Evolutionary conservation across 2,797 vertebrate species (phyloP), one percentile per base, ranked within the genome.

Genomic region (Spinus olivaceus): DNA sequence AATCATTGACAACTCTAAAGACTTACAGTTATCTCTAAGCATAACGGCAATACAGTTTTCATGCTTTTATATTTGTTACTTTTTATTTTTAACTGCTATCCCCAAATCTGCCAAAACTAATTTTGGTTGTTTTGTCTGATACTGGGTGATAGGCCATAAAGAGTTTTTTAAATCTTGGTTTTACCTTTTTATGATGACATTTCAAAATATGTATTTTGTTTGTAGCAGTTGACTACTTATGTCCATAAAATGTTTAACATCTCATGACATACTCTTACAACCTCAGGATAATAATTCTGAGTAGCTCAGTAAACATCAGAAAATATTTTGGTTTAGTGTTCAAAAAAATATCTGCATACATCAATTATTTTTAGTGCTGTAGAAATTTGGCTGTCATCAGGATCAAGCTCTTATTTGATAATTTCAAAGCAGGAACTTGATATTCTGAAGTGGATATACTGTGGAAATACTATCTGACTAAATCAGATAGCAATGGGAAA

Each of bases 21-120:
- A 95, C 98, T 98, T 98, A 98, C 96, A 96, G 96, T 96, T 95
- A 96, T 97, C 97, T 98, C 98, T 98, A 97, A 97, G 96, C 92
- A 96, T 97, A 98, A 98, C 97, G 96, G 93, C 94, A 96, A 95
- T 97, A 97, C 97, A 96, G 91, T 98, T 97, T 98, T 98, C 96
- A 97, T 97, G 97, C 96, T 97, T 97, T 97, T 98, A 97, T 59
- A 94, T 98, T 97, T 98, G 96, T 97, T 98, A 98, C 98, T 98
- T 98, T 82, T 98, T 98, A 98, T 98, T 98, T 98, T 97, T 93
- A 96, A 97, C 93, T 95, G 82, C 95, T 92, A 96, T 95, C 96
- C 92, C 93, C 92, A 97, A 96, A 97, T 97, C 95, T 97, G 94
- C 97, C 96, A 97, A 95, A 97, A 96, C 74, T 96, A 95, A 96